These are phyloP conservation scores for Enteromius thamalakanensis DNA, from an alignment of 2,797 vertebrate species.

Conservation along the genomic window DNA sequence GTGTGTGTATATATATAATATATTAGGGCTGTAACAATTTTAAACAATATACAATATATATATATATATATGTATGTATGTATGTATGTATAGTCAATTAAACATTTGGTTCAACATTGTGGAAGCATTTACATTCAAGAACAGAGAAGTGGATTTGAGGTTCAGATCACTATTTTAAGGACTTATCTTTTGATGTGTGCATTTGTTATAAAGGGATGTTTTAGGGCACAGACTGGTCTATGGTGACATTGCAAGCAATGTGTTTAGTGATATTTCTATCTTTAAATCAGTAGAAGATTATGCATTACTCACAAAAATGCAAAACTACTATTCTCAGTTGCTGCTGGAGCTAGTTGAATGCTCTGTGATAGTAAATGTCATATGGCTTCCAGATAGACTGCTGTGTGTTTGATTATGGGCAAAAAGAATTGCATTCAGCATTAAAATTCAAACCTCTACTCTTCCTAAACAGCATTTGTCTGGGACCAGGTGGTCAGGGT, in stretches of 20 bases:
- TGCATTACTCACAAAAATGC: neutral
- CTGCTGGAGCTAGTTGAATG: neutral
- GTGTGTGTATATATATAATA: too few species aligned
- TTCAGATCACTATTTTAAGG: neutral
- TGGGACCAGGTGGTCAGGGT: neutral
- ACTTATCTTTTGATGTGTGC: neutral
- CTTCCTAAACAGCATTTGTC: neutral
- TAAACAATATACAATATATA: too few species aligned
- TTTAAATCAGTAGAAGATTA: neutral
- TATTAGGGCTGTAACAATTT: too few species aligned
- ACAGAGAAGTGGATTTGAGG: neutral
- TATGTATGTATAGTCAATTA: neutral
- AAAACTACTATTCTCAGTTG: neutral
- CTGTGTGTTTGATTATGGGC: neutral
- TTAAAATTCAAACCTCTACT: constrained; percentile 11
- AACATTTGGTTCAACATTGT: neutral
- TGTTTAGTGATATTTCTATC: neutral
- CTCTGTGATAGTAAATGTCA: neutral
- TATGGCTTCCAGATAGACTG: neutral
- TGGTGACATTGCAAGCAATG: neutral
- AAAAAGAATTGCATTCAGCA: constrained; percentile 1
- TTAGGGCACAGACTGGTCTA: neutral
- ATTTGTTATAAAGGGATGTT: neutral
- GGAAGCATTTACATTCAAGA: neutral
- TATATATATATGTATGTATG: neutral